Percentiles rank a stretch among this genome's conserved stretches.
Evolutionary conservation across 2,113 vertebrate genomes (phyloP).

Genomic region (Bostrychus sinensis): DNA sequence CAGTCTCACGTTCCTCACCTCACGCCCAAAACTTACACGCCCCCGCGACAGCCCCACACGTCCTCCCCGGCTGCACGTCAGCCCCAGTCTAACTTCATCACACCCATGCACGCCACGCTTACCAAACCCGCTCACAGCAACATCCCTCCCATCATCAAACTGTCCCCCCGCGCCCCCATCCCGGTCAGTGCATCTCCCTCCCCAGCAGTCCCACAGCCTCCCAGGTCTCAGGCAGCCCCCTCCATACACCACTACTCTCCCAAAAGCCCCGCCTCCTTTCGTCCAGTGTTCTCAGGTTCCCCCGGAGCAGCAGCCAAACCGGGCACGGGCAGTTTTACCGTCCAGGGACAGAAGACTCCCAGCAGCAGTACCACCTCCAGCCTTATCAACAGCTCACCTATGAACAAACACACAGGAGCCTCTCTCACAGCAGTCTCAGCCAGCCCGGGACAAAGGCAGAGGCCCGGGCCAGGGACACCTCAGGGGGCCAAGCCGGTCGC

Average conservation of each 20-base stretch:
- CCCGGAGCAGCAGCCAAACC: conserved; percentile 54
- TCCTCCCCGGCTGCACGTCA: conserved; percentile 27
- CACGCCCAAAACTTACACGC: conserved; percentile 57
- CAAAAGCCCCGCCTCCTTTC: conserved; percentile 67
- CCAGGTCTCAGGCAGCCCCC: conserved; percentile 68
- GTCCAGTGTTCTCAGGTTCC: conserved; percentile 69
- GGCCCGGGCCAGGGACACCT: conserved; percentile 64
- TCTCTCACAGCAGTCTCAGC: conserved; percentile 42
- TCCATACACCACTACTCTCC: conserved; percentile 70
- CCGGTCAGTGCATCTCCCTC: conserved; percentile 40
- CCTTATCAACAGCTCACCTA: conserved; percentile 71
- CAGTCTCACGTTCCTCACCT: conserved; percentile 74
- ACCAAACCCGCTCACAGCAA: conserved; percentile 81
- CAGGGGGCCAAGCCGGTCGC: conserved; percentile 74
- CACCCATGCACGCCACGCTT: conserved; percentile 83
- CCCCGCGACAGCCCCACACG: conserved; percentile 45
- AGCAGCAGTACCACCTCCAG: conserved; percentile 67
- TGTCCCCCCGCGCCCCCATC: conserved; percentile 70
- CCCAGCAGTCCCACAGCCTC: conserved; percentile 51
- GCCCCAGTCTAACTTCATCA: conserved; percentile 82
- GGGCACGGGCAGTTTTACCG: conserved; percentile 59
- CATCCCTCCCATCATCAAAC: conserved; percentile 78
- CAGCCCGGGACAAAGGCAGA: conserved; percentile 71
- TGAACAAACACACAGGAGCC: conserved; percentile 69
- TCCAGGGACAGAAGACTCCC: conserved; percentile 69